Conservation (phyloP, 2,888 invertebrate species). For the Melinopterus prodromus region DNA sequence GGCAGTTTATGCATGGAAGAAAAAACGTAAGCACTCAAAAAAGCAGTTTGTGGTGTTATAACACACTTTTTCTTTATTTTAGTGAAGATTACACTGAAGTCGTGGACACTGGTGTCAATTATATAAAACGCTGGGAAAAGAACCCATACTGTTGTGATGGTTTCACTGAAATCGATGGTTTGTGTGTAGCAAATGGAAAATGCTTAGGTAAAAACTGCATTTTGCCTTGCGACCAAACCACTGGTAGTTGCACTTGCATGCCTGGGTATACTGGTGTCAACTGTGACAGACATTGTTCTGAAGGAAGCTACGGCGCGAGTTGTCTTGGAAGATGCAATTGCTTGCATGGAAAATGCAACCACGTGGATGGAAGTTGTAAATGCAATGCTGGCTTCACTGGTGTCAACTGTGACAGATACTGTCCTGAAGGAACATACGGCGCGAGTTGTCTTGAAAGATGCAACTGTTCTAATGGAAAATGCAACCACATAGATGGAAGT, state of each 20-base stretch:
- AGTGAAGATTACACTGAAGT: not conserved
- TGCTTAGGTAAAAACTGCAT: not conserved
- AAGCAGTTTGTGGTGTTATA: too few relatives aligned
- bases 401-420: not conserved
- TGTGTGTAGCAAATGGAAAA: not conserved
- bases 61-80: not conserved
- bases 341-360: not conserved
- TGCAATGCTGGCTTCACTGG: not conserved
- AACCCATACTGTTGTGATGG: not conserved
- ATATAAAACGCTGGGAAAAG: not conserved
- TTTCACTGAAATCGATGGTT: not conserved
- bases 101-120: not conserved
- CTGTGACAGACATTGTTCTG: not conserved
- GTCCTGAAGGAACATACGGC: not conserved
- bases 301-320: not conserved
- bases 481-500: not conserved
- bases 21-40: not conserved
- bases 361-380: not conserved
- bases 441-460: not conserved
- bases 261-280: not conserved
- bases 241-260: not conserved
- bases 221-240: not conserved
- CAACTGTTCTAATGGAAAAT: not conserved
- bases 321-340: not conserved
- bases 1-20: not conserved